phyloP scores from a whole-genome alignment of 2,888 invertebrate genomes.

The Lasioglossum calceatum region DNA sequence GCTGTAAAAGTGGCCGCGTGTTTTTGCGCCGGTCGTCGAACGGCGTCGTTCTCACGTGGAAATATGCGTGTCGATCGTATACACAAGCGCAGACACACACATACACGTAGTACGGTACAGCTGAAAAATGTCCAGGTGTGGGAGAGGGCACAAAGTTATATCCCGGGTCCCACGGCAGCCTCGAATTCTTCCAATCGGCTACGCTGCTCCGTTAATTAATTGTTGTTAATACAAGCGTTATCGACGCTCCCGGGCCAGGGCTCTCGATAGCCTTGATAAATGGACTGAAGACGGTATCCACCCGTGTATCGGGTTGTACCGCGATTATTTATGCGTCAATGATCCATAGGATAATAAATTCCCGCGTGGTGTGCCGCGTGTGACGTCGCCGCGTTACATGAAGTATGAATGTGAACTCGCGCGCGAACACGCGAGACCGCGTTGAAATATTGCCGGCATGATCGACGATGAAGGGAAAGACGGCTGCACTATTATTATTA shows the following conservation, averaged over 20 bases:
- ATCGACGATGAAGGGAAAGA: not conserved
- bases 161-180: constrained; percentile 27
- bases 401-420: constrained; percentile 9
- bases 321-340: constrained; percentile 5
- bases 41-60: constrained; percentile 41
- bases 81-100: not conserved
- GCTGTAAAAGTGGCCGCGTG: constrained; percentile 24
- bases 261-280: constrained; percentile 35
- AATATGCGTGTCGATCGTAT: constrained; percentile 32
- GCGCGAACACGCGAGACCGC: not conserved
- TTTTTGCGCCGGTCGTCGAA: constrained; percentile 34
- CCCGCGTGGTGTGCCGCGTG: not conserved
- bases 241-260: constrained; percentile 21
- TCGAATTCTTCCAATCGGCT: constrained; percentile 32
- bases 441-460: not conserved
- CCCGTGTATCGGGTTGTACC: constrained; percentile 18
- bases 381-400: not conserved
- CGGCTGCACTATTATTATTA: not conserved
- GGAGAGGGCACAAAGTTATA: constrained; percentile 33
- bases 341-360: constrained; percentile 8
- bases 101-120: not conserved
- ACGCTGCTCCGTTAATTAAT: constrained; percentile 35
- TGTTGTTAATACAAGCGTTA: constrained; percentile 43
- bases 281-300: constrained; percentile 22
- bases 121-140: constrained; percentile 33